phyloP scores from a whole-genome alignment of 2,888 invertebrate species.

The Eustalomyia histrio region DNA sequence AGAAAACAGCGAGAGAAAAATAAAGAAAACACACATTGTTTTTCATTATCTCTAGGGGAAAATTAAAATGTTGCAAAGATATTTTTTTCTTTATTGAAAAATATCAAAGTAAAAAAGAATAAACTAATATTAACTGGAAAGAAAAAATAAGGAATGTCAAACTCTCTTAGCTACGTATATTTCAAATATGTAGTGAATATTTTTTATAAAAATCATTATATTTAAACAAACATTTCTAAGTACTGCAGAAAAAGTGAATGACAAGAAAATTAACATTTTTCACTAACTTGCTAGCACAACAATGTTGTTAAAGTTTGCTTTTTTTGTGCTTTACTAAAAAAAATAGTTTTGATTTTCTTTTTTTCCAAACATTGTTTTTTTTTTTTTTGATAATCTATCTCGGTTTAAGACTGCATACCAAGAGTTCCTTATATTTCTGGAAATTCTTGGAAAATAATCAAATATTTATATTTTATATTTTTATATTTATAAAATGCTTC shows the following conservation, averaged over 20 bases:
- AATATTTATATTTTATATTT: too few relatives aligned
- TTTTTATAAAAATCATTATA: not conserved
- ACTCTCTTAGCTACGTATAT: not conserved
- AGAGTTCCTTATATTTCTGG: too few relatives aligned
- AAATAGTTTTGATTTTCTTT: too few relatives aligned
- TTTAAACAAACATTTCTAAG: not conserved
- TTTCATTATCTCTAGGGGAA: not conserved
- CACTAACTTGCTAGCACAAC: not conserved
- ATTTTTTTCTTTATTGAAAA: not conserved
- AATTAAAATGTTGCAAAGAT: conserved; percentile 9
- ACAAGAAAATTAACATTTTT: not conserved
- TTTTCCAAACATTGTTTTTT: too few relatives aligned
- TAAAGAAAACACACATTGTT: not conserved
- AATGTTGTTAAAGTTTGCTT: not conserved
- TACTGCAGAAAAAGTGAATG: not conserved
- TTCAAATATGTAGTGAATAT: not conserved
- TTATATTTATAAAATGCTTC: too few relatives aligned
- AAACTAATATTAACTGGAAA: not conserved
- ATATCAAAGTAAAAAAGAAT: not conserved
- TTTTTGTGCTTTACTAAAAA: not conserved
- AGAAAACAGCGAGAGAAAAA: not conserved
- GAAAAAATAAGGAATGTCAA: not conserved
- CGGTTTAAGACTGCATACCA: too few relatives aligned
- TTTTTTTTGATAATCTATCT: too few relatives aligned
- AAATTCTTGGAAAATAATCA: too few relatives aligned